phyloP scores from a whole-genome alignment of 2,888 invertebrate genomes.

The Phortica magna region DNA sequence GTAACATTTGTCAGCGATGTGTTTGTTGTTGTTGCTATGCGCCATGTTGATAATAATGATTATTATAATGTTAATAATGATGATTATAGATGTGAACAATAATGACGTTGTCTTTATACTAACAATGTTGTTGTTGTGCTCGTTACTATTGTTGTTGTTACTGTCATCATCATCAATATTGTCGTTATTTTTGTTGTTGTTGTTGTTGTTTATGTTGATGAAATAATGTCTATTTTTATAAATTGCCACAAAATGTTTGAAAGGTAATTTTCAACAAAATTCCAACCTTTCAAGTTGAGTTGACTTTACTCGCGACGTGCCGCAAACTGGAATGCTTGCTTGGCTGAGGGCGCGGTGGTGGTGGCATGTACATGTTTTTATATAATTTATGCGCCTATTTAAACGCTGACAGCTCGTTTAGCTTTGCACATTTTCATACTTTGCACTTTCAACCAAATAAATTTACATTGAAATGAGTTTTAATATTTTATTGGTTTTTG shows the following conservation, averaged over 20 bases:
- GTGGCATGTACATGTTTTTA: neutral
- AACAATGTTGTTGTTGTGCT: conserved; percentile 3
- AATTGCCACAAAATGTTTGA: conserved; percentile 6
- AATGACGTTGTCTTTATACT: neutral
- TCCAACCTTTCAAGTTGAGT: neutral
- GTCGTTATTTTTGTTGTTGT: neutral
- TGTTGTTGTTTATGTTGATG: conserved; percentile 8
- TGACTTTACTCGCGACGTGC: neutral
- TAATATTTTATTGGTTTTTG: neutral
- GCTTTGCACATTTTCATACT: conserved; percentile 17
- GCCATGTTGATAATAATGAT: conserved; percentile 2
- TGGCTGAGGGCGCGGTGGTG: neutral
- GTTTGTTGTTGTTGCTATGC: neutral
- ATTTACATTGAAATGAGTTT: neutral
- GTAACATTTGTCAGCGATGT: neutral
- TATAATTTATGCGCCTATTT: conserved; percentile 26
- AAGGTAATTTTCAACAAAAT: conserved; percentile 6
- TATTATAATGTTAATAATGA: neutral
- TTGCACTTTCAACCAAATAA: conserved; percentile 23
- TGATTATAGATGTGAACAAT: neutral
- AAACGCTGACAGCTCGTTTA: conserved; percentile 17
- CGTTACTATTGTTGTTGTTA: neutral
- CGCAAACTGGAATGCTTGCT: neutral
- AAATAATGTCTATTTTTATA: conserved; percentile 21
- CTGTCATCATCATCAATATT: neutral